A percentile compares a stretch with the other conserved stretches of the same genome.
Evolutionary conservation across 2,797 vertebrate genomes (phyloP).

Genomic region (Micropoecilia bifurca): DNA sequence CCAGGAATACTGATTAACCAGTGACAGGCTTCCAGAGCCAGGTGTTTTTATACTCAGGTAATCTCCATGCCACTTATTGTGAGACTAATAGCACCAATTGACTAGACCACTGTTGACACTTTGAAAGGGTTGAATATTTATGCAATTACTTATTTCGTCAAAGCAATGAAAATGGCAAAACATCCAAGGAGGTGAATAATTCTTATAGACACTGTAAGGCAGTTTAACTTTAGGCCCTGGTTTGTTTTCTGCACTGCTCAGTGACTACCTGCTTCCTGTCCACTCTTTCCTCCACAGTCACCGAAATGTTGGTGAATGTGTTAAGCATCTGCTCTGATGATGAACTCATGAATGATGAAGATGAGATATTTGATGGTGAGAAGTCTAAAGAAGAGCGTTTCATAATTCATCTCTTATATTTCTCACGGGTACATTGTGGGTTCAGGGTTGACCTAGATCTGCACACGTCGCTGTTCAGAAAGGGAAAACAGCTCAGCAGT

Average conservation of each 20-base stretch:
- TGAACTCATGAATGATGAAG: conserved; percentile 95
- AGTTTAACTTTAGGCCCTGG: background rate
- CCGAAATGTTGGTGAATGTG: conserved; percentile 98
- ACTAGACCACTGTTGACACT: background rate
- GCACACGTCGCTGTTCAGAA: background rate
- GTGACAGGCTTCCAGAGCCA: no score
- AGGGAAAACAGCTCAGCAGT: background rate
- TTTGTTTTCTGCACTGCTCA: background rate
- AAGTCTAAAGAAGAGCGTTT: conserved; percentile 18
- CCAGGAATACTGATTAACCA: no score
- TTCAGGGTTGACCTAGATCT: conserved; percentile 7
- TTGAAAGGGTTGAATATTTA: background rate
- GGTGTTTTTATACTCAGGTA: background rate
- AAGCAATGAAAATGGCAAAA: background rate
- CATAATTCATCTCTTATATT: conserved; percentile 12
- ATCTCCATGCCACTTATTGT: background rate
- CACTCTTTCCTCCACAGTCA: conserved; percentile 81
- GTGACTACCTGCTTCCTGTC: background rate
- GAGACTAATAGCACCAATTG: background rate
- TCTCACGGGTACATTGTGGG: conserved; percentile 4
- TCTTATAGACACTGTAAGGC: background rate
- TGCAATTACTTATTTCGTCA: background rate
- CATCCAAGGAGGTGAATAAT: background rate
- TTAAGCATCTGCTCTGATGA: conserved; percentile 99
- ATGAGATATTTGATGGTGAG: conserved; percentile 96